phyloP scores from a whole-genome alignment of 2,113 vertebrate species.

The Hypomesus transpacificus region DNA sequence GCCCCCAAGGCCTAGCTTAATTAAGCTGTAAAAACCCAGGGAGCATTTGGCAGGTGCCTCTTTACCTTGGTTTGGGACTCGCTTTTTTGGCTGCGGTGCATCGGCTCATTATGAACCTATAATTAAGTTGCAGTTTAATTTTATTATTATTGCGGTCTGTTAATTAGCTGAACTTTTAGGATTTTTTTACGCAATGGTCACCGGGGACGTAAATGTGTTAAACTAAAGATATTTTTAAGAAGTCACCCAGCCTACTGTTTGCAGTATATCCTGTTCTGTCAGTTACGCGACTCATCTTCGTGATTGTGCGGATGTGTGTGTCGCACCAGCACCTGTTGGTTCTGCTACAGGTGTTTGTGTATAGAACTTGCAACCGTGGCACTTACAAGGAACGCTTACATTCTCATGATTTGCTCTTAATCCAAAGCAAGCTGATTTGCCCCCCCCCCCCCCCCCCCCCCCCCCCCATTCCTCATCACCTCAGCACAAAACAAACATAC shows the following conservation, averaged over 20 bases:
- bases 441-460: background rate
- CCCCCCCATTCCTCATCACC: slow-evolving; percentile 5
- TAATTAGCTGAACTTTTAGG: too few species aligned
- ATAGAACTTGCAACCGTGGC: slow-evolving; percentile 31
- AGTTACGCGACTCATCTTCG: too few species aligned
- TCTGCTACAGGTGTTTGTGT: slow-evolving; percentile 45
- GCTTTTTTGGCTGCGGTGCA: slow-evolving; percentile 66
- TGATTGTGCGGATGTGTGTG: too few species aligned
- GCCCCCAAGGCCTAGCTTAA: slow-evolving; percentile 79
- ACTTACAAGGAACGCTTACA: slow-evolving; percentile 39
- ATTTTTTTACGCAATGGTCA: slow-evolving; percentile 54
- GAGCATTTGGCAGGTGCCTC: slow-evolving; percentile 72
- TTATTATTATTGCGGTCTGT: too few species aligned
- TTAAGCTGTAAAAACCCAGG: slow-evolving; percentile 74
- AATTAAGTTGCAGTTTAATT: slow-evolving; percentile 72
- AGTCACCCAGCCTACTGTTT: slow-evolving; percentile 46
- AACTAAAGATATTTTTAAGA: slow-evolving; percentile 43
- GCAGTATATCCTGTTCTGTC: slow-evolving; percentile 29
- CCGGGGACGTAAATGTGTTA: slow-evolving; percentile 48
- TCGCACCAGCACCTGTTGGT: background rate
- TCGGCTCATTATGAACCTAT: slow-evolving; percentile 69
- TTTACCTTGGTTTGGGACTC: slow-evolving; percentile 70
- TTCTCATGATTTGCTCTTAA: slow-evolving; percentile 55
- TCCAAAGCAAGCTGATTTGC: slow-evolving; percentile 61
- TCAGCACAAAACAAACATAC: slow-evolving; percentile 55